phyloP scores from a whole-genome alignment of 2,113 vertebrate species.

The Pimephales promelas region DNA sequence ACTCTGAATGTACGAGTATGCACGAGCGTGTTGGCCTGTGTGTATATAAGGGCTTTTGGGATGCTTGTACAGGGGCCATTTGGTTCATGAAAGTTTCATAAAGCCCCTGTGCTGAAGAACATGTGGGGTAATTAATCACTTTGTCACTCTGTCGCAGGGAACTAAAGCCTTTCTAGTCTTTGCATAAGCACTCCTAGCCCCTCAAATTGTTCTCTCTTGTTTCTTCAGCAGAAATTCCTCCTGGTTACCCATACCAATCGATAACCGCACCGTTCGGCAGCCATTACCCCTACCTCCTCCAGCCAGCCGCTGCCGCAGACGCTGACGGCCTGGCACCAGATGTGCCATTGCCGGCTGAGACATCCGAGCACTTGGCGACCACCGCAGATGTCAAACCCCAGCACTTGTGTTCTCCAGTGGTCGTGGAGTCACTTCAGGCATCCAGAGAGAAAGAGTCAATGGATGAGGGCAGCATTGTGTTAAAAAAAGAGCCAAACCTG shows the following conservation, averaged over 20 bases:
- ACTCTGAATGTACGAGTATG: constrained; percentile 41
- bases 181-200: constrained; percentile 48
- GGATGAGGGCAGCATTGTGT: constrained; percentile 61
- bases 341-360: constrained; percentile 74
- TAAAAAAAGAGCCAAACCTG: constrained; percentile 56
- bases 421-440: constrained; percentile 72
- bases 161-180: constrained; percentile 48
- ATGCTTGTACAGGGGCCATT: constrained; percentile 55
- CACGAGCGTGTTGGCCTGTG: constrained; percentile 27
- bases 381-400: constrained; percentile 81
- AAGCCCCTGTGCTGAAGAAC: constrained; percentile 50
- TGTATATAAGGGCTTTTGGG: constrained; percentile 49
- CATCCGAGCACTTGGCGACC: constrained; percentile 76
- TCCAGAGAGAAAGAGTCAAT: constrained; percentile 63
- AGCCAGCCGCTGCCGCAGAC: constrained; percentile 76
- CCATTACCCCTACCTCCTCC: constrained; percentile 86
- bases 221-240: constrained; percentile 81
- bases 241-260: constrained; percentile 87
- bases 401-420: constrained; percentile 77
- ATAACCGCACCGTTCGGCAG: constrained; percentile 84
- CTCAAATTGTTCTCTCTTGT: constrained; percentile 42
- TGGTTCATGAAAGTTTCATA: constrained; percentile 65
- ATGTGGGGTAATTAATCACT: constrained; percentile 61
- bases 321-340: constrained; percentile 78
- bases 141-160: constrained; percentile 59